Percentiles rank a stretch among this genome's conserved stretches.
These are phyloP conservation scores for Dendropsophus ebraccatus DNA, from an alignment of 2,113 vertebrate genomes.

Conservation along the genomic window DNA sequence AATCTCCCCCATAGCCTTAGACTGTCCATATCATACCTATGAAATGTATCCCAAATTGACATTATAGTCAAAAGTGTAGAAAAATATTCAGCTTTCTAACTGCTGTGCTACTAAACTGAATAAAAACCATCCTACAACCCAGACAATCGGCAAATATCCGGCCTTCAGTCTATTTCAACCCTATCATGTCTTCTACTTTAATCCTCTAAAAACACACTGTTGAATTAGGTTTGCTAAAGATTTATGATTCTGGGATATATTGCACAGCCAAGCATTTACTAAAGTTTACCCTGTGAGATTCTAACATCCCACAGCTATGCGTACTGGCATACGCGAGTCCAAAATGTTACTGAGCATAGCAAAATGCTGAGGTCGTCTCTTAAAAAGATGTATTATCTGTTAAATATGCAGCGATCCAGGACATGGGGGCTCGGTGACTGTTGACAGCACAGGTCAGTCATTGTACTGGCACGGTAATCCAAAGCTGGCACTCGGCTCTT, in stretches of 20 bases:
- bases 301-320: conserved; percentile 22
- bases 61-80: not conserved
- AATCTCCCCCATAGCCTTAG: no score
- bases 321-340: not conserved
- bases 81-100: not conserved
- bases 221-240: not conserved
- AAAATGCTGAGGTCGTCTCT: conserved; percentile 15
- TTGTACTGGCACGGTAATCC: conserved; percentile 42
- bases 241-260: conserved; percentile 18
- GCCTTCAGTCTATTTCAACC: not conserved
- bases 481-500: conserved; percentile 26
- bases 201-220: not conserved
- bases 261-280: conserved; percentile 36
- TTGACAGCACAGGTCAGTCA: conserved; percentile 48
- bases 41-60: no score
- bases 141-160: not conserved
- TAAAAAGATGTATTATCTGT: conserved; percentile 41
- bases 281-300: conserved; percentile 2
- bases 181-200: conserved; percentile 1
- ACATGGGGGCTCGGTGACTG: conserved; percentile 23
- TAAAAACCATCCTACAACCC: not conserved
- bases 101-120: not conserved
- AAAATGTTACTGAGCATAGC: not conserved
- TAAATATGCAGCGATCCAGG: conserved; percentile 15
- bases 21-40: no score